Base-by-base conservation (phyloP, 2,113 vertebrate species). In the Anolis sagrei region DNA sequence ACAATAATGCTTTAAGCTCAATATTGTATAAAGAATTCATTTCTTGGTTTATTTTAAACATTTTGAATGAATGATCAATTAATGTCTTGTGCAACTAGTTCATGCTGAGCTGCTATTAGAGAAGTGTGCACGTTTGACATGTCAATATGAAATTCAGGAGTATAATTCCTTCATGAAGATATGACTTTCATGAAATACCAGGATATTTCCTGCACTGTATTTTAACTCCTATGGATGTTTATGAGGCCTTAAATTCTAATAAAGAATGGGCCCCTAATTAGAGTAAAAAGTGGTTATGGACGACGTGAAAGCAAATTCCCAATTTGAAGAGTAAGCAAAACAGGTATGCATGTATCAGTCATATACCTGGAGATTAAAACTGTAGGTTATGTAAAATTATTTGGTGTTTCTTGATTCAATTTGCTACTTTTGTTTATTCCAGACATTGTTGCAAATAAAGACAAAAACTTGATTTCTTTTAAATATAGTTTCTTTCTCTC, bases 361-460 rank as follows among this genome's bases (percentile, higher is more conserved):
- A 44, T 44, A 11, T 79, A 64, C 39, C 34, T 79, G 70, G 54
- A 83, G 87, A 84, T 18, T 88, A 81, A 77, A 1, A 69, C 88
- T 1, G 89, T 70, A 27, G 0, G 0, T 91, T 14, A 4, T 76
- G 84, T 77, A 90, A 61, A 92, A 91, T 69, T 89, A 81, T 91
- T 86, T 83, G 69, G 29, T 70, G 18, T 16, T 51, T 3, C 44
- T 49, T 66, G 48, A 48, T 39, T 18, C 92, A 73, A 85, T 89
- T 85, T 88, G 74, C 86, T 93, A 79, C 79, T 77, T 80, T 73
- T 48, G 29, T 66, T 91, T 1, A 34, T 64, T 29, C 6, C 39
- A 1, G 64, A 89, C 10, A 75, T 84, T 84, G 2, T 86, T 36
- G 25, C 64, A 87, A 68, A 84, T 91, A 77, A 86, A 70, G 84